These are phyloP conservation scores for Bombus sylvicola DNA, from an alignment of 1,140 invertebrate genomes.

Conservation along the genomic window DNA sequence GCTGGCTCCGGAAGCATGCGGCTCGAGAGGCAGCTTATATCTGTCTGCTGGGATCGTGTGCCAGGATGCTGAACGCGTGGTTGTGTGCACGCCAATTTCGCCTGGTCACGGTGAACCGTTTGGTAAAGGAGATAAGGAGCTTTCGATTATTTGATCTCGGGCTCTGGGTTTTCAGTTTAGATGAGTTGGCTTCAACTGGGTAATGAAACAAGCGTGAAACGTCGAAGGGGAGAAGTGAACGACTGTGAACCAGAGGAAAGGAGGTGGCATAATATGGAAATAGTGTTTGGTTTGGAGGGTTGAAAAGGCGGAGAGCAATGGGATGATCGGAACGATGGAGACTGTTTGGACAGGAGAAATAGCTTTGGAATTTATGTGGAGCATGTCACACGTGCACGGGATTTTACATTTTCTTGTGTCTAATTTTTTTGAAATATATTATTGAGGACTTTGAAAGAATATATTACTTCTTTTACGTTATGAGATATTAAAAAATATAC, in stretches of 20 bases:
- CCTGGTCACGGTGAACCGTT: neutral
- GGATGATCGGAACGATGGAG: neutral
- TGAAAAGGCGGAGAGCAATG: neutral
- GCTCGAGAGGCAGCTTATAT: slow-evolving; percentile 23
- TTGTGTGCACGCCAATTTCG: slow-evolving; percentile 17
- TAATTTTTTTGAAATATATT: too few species aligned
- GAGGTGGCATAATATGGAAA: neutral
- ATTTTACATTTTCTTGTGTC: too few species aligned
- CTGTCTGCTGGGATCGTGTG: slow-evolving; percentile 24
- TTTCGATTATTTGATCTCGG: slow-evolving; percentile 3
- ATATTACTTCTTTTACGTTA: too few species aligned
- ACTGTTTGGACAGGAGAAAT: neutral
- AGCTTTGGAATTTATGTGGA: too few species aligned
- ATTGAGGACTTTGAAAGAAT: too few species aligned
- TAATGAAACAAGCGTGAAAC: neutral
- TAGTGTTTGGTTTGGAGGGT: neutral
- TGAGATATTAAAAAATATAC: too few species aligned
- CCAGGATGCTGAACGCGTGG: neutral
- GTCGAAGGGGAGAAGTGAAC: neutral
- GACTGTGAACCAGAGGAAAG: neutral
- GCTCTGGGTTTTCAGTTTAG: neutral
- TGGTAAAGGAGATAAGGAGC: neutral
- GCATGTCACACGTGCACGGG: too few species aligned
- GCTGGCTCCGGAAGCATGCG: slow-evolving; percentile 15
- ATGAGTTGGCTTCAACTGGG: neutral